Conservation (phyloP, 1,140 invertebrate genomes). For the Lepidotrigona ventralis region DNA sequence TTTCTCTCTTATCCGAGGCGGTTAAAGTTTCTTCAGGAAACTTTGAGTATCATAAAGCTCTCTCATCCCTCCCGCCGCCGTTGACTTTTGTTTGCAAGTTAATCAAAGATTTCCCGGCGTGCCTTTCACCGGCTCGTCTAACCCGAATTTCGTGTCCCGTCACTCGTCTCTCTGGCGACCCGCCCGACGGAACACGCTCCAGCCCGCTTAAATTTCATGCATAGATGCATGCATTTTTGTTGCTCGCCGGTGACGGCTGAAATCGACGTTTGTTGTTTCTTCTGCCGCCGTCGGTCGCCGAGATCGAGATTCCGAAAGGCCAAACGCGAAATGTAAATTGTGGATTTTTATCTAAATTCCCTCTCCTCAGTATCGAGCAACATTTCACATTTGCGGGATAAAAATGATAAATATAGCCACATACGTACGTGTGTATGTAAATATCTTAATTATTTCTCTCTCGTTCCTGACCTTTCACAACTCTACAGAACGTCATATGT, state of each 20-base stretch:
- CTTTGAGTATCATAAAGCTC: conserved; percentile 35
- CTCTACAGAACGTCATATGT: no score
- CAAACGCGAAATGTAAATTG: neutral
- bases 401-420: no score
- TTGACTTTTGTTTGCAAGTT: conserved; percentile 42
- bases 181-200: neutral
- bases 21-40: conserved; percentile 31
- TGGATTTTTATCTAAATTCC: neutral
- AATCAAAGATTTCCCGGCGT: conserved; percentile 34
- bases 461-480: no score
- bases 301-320: neutral
- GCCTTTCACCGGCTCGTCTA: conserved; percentile 22
- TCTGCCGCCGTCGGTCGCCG: neutral
- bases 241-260: neutral
- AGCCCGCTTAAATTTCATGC: conserved; percentile 4
- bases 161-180: neutral
- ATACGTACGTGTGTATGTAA: no score
- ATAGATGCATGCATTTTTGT: neutral
- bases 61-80: neutral
- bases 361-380: no score
- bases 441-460: no score
- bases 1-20: neutral
- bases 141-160: conserved; percentile 15
- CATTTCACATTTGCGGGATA: no score
- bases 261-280: neutral